Percentiles rank a stretch among this genome's conserved stretches.
These are phyloP conservation scores for Strix uralensis DNA, from an alignment of 2,113 vertebrate species.

Conservation along the genomic window DNA sequence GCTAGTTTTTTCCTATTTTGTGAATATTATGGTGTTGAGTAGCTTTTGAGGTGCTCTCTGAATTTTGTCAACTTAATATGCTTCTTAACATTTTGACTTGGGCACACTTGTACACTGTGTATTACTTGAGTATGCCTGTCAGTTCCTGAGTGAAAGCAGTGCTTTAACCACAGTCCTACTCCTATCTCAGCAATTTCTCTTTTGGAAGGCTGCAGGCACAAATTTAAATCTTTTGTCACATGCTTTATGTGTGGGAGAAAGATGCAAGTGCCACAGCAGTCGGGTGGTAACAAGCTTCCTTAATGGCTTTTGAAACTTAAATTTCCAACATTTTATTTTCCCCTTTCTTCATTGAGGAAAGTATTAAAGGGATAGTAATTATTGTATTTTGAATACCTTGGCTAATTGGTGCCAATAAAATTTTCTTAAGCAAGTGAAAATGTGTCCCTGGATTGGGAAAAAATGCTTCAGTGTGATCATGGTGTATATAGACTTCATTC, in stretches of 20 bases:
- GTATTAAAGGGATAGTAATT: background rate
- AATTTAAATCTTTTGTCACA: accelerated
- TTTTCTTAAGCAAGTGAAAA: background rate
- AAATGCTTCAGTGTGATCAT: background rate
- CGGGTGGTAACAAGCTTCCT: background rate
- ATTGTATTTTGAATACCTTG: background rate
- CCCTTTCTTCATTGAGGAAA: background rate
- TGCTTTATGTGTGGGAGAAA: background rate
- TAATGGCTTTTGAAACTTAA: background rate
- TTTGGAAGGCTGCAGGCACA: background rate
- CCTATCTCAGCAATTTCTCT: too few relatives aligned
- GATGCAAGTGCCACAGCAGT: background rate
- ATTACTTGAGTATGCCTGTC: too few relatives aligned
- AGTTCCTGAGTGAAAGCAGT: background rate
- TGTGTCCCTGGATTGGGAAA: accelerated
- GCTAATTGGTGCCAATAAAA: background rate
- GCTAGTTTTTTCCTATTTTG: accelerated
- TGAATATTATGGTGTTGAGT: background rate
- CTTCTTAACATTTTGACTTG: accelerated
- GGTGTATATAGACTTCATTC: too few relatives aligned
- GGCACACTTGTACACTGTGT: accelerated
- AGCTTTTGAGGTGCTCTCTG: background rate
- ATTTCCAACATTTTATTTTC: background rate
- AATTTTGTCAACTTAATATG: background rate
- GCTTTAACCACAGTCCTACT: background rate